phyloP scores from a whole-genome alignment of 2,113 vertebrate species.

The Bubalus kerabau region DNA sequence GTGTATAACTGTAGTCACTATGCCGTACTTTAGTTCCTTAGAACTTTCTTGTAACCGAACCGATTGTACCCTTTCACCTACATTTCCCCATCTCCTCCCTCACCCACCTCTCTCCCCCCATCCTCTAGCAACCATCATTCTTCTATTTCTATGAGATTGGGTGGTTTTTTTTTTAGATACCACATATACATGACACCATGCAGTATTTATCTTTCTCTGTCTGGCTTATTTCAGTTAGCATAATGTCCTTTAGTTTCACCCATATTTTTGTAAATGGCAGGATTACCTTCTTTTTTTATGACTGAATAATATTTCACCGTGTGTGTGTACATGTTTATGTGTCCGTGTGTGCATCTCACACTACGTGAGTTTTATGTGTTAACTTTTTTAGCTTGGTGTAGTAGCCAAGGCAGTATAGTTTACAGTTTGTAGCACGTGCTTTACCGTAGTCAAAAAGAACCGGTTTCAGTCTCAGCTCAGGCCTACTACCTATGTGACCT shows the following conservation, averaged over 20 bases:
- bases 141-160: background rate
- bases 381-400: background rate
- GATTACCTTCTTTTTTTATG: background rate
- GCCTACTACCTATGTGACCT: slow-evolving; percentile 15
- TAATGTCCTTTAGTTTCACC: background rate
- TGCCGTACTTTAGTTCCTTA: background rate
- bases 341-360: background rate
- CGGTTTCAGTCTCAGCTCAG: slow-evolving; percentile 61
- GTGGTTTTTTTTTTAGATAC: background rate
- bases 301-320: background rate
- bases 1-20: background rate
- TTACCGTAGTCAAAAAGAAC: slow-evolving; percentile 10
- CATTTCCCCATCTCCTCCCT: background rate
- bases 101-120: fast-evolving
- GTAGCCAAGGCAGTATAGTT: background rate
- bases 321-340: background rate
- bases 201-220: background rate
- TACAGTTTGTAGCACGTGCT: background rate
- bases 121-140: background rate
- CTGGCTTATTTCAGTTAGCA: background rate
- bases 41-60: background rate
- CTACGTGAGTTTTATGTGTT: background rate
- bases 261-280: background rate
- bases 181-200: background rate
- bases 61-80: background rate